Base-by-base conservation (phyloP, 2,113 vertebrate species). In the Machaerirhynchus nigripectus region DNA sequence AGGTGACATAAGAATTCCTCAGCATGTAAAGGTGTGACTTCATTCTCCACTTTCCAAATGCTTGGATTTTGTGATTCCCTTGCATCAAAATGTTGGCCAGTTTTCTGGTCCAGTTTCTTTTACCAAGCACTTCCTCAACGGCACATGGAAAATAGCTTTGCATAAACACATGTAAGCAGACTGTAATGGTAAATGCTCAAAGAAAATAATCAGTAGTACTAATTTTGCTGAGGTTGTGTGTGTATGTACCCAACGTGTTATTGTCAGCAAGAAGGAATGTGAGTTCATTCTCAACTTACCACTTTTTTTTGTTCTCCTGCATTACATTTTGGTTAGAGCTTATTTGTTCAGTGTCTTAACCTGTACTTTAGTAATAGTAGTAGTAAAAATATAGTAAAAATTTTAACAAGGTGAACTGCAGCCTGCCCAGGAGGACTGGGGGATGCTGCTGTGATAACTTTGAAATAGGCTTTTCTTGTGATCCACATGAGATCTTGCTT, bases 141-240 rank as follows among this genome's bases (percentile, higher is more conserved):
- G 13, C 15, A 2, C 13, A 1, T 39, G 42, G 35, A 16, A 76
- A 79, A 78, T 21, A 52, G 30, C 59, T 88, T 68, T 83, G 30
- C 6, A 1, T 20, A 15, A n/a, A 15, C 9, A 13, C 0, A 0
- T 61, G 3, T 64, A 65, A 65, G 59, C 40, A 80, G 28, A 24
- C 37, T 50, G 39, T 50, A 44, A 31, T 27, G 33, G 33, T 73
- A 71, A 75, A 78, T 33, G 40, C 15, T 26, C 18, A 37, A 64
- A 60, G 31, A 31, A 89, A 73, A 56, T 15, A 55, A 67, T 44
- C 31, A 30, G 3, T 15, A 27, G 26, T 37, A 44, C 60, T 79
- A 5, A 52, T 52, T 64, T n/a, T 70, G 65, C 65, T 64, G 52
- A 50, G 11, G 6, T 17, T n/a, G 8, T 56, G 6, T 30, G 18